phyloP scores from a whole-genome alignment of 2,113 vertebrate species.

The Typhlomys cinereus region DNA sequence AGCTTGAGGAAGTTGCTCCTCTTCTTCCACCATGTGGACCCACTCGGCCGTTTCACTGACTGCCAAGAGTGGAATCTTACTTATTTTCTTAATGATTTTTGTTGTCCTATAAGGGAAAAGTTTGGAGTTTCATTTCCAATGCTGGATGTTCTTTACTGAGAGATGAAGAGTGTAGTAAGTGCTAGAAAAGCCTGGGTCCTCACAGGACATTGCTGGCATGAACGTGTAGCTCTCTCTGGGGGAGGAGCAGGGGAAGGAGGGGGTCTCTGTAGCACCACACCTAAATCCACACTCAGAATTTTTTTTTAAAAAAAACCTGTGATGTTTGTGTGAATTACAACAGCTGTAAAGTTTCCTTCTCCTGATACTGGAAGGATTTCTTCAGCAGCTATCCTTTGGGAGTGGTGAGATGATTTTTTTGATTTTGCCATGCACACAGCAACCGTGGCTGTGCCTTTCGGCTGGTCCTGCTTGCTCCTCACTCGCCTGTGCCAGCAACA shows the following conservation, averaged over 20 bases:
- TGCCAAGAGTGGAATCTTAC: too few relatives aligned
- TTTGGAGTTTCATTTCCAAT: background rate
- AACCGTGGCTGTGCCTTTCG: constrained; percentile 44
- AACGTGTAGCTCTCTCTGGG: too few relatives aligned
- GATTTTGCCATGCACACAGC: constrained; percentile 24
- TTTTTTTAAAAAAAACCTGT: background rate
- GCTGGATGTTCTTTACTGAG: background rate
- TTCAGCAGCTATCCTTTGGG: background rate
- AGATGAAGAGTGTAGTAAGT: background rate
- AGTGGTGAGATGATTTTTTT: background rate
- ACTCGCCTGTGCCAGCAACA: constrained; percentile 48
- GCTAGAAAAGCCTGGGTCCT: too few relatives aligned
- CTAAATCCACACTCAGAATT: background rate
- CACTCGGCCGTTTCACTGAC: too few relatives aligned
- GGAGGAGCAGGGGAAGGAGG: too few relatives aligned
- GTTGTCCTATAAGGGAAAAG: background rate
- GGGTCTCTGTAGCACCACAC: background rate
- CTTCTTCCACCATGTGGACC: too few relatives aligned
- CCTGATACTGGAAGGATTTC: background rate
- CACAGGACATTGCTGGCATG: accelerated
- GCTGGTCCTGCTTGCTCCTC: constrained; percentile 26
- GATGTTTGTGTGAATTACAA: background rate
- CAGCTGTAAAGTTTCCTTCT: background rate
- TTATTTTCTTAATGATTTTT: background rate
- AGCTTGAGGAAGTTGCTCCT: too few relatives aligned